These are phyloP conservation scores for Mimumesa dahlbomi DNA, from an alignment of 2,888 invertebrate genomes.

Conservation along the genomic window DNA sequence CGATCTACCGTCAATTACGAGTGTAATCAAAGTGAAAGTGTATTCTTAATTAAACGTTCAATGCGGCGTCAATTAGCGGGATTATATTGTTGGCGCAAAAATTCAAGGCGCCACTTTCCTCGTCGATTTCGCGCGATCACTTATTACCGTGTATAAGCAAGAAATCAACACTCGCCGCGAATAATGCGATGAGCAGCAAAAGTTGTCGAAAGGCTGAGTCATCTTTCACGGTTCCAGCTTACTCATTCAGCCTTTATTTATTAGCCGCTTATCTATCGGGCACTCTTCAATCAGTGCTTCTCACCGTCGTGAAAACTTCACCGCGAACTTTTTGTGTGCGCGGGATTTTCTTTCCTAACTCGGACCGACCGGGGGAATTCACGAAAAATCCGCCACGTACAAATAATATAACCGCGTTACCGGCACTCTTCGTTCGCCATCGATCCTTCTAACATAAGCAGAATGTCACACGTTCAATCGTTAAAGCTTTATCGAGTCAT, in stretches of 20 bases:
- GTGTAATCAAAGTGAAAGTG: too few species aligned
- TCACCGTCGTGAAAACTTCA: conserved; percentile 29
- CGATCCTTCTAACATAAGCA: conserved; percentile 25
- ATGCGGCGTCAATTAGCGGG: too few species aligned
- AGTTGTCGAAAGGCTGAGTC: conserved; percentile 65
- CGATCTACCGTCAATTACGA: too few species aligned
- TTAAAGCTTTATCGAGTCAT: conserved; percentile 70
- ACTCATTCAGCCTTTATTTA: conserved; percentile 73
- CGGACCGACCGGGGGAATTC: too few species aligned
- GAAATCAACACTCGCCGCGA: conserved; percentile 31
- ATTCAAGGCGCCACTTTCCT: not conserved
- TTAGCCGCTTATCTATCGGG: conserved; percentile 68
- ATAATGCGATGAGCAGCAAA: conserved; percentile 56
- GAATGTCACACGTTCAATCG: conserved; percentile 46
- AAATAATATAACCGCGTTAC: conserved; percentile 22
- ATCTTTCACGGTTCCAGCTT: conserved; percentile 66
- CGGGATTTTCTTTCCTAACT: conserved; percentile 7
- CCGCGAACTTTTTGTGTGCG: not conserved
- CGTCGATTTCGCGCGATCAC: conserved; percentile 7
- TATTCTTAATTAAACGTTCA: too few species aligned
- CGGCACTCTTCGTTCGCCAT: conserved; percentile 12
- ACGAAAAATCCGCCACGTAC: conserved; percentile 25
- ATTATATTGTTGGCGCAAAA: not conserved
- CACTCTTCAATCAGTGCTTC: conserved; percentile 57
- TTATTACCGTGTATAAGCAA: conserved; percentile 16